phyloP scores from a whole-genome alignment of 2,888 invertebrate species.

The Eledona agricola region DNA sequence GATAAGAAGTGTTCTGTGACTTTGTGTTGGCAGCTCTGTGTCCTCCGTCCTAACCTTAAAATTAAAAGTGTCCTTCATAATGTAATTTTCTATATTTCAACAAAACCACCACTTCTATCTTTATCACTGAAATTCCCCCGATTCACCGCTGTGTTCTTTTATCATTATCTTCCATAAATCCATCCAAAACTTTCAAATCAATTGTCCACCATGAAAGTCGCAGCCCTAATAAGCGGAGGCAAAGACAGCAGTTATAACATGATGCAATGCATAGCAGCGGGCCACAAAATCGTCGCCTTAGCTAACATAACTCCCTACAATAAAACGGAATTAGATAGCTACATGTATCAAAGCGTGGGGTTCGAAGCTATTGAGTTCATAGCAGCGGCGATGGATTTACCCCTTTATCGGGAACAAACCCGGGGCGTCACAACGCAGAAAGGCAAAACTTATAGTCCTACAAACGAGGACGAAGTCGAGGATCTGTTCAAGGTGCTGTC shows the following conservation, averaged over 20 bases:
- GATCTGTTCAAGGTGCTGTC: slow-evolving; percentile 87
- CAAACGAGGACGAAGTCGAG: slow-evolving; percentile 93
- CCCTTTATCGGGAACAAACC: slow-evolving; percentile 86
- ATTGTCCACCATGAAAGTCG: slow-evolving; percentile 78
- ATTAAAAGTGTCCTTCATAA: slow-evolving; percentile 32
- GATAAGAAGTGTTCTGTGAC: too few relatives aligned
- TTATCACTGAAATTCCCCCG: background rate
- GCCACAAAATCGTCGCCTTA: slow-evolving; percentile 94
- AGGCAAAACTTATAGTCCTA: slow-evolving; percentile 81
- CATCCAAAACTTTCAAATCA: background rate
- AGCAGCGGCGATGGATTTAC: slow-evolving; percentile 93
- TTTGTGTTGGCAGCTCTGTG: slow-evolving; percentile 7
- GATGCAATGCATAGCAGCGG: slow-evolving; percentile 96
- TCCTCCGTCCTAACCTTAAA: slow-evolving; percentile 34
- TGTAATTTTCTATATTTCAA: slow-evolving; percentile 28
- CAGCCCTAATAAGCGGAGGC: slow-evolving; percentile 94
- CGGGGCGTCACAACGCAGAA: slow-evolving; percentile 83
- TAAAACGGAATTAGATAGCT: slow-evolving; percentile 75
- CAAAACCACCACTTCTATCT: background rate
- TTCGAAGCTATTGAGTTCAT: slow-evolving; percentile 92
- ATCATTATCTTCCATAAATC: background rate
- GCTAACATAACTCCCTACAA: slow-evolving; percentile 92
- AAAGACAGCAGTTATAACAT: slow-evolving; percentile 99
- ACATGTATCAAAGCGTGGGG: slow-evolving; percentile 99
- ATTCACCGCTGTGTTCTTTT: background rate